Evolutionary conservation across 2,888 invertebrate genomes (phyloP).

Genomic region (Charanyca ferruginea): DNA sequence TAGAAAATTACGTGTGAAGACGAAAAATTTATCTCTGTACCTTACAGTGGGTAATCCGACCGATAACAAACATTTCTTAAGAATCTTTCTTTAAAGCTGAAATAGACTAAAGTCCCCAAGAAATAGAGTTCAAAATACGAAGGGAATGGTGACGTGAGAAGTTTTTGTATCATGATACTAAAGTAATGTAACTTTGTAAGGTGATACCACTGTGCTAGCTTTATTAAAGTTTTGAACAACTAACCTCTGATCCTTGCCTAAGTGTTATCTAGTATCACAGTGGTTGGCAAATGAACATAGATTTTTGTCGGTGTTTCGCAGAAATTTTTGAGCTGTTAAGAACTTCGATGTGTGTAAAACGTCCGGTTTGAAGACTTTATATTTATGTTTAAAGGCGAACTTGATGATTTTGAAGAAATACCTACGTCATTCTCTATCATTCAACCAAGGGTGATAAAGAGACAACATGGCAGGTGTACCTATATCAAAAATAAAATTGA

Average conservation of each 20-base stretch:
- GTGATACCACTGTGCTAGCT: constrained; percentile 30
- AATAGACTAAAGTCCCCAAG: neutral
- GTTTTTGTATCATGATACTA: constrained; percentile 28
- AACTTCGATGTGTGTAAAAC: neutral
- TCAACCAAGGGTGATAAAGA: too few relatives aligned
- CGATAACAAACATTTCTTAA: neutral
- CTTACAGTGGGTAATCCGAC: neutral
- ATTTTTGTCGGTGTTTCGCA: neutral
- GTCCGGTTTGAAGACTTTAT: too few relatives aligned
- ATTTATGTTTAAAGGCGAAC: too few relatives aligned
- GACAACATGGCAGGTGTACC: too few relatives aligned
- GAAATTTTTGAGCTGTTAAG: neutral
- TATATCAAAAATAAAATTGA: too few relatives aligned
- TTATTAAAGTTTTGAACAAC: constrained; percentile 43
- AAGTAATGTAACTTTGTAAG: constrained; percentile 29
- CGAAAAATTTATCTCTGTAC: neutral
- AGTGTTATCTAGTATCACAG: constrained; percentile 14
- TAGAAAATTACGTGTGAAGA: constrained; percentile 15
- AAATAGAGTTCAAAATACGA: constrained; percentile 1
- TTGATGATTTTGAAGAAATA: too few relatives aligned
- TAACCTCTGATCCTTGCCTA: constrained; percentile 6
- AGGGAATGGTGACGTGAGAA: constrained; percentile 14
- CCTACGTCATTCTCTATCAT: too few relatives aligned
- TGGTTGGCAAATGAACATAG: constrained; percentile 10
- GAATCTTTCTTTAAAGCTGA: neutral